phyloP scores from a whole-genome alignment of 1,140 invertebrate species.

The Apolygus lucorum region DNA sequence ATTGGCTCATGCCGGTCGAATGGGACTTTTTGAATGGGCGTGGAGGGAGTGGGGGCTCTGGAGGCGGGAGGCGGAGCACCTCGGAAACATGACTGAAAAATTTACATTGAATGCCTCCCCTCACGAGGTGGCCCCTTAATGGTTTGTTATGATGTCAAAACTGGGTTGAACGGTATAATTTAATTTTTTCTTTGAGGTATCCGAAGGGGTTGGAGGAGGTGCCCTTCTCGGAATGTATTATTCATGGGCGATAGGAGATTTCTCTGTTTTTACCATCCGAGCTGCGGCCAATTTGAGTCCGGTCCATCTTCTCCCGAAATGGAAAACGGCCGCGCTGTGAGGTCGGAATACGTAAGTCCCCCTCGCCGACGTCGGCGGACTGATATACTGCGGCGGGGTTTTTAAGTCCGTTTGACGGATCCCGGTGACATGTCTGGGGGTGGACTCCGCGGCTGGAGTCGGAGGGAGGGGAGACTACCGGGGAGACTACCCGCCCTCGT shows the following conservation, averaged over 20 bases:
- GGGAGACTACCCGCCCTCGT: neutral
- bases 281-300: slow-evolving; percentile 19
- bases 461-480: neutral
- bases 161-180: slow-evolving; percentile 29
- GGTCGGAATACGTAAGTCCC: slow-evolving; percentile 20
- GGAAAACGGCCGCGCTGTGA: slow-evolving; percentile 21
- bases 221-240: slow-evolving; percentile 19
- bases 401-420: slow-evolving; percentile 6
- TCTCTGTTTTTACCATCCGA: slow-evolving; percentile 18
- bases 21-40: too few species aligned
- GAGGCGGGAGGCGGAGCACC: too few species aligned
- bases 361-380: neutral
- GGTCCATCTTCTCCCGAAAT: slow-evolving; percentile 22
- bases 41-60: too few species aligned
- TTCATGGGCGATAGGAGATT: slow-evolving; percentile 23
- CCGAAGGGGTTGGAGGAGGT: neutral
- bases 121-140: slow-evolving; percentile 9
- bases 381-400: slow-evolving; percentile 6
- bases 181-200: slow-evolving; percentile 21
- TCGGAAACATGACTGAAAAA: neutral
- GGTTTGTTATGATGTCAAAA: slow-evolving; percentile 30
- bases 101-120: slow-evolving; percentile 27
- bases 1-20: too few species aligned
- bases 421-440: neutral
- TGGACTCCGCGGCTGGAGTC: neutral